A percentile compares a stretch with the other conserved stretches of the same genome.
Evolutionary conservation across 2,888 invertebrate genomes (phyloP).

Genomic region (Mycogona germanica): DNA sequence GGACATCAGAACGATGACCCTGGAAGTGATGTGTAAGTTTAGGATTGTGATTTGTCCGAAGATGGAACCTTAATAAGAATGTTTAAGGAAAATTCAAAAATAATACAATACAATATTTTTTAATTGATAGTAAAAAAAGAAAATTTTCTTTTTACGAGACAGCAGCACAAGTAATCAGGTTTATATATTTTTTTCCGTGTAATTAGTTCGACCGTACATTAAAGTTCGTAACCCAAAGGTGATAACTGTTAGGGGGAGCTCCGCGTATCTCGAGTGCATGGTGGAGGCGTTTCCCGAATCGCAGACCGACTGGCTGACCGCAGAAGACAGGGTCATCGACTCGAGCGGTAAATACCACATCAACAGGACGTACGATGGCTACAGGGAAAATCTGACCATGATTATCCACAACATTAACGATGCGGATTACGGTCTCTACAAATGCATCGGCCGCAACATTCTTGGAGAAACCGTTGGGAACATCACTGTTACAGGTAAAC

Average conservation of each 20-base stretch:
- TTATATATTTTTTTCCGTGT: neutral
- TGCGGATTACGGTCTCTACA: conserved; percentile 24
- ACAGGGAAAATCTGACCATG: conserved; percentile 21
- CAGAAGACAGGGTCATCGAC: conserved; percentile 60
- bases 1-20: conserved; percentile 60
- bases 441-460: conserved; percentile 25
- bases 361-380: neutral
- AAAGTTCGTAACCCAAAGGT: neutral
- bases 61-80: neutral
- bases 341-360: conserved; percentile 45
- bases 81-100: too few relatives aligned
- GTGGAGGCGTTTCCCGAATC: conserved; percentile 81
- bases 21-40: conserved; percentile 83
- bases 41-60: neutral
- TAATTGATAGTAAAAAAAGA: neutral
- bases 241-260: conserved; percentile 29
- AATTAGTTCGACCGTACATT: conserved; percentile 14
- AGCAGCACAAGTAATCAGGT: neutral
- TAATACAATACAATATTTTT: neutral
- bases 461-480: conserved; percentile 24
- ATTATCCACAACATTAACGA: conserved; percentile 24
- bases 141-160: neutral
- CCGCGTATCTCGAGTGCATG: conserved; percentile 52
- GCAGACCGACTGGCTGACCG: conserved; percentile 69
- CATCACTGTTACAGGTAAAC: conserved; percentile 24